Evolutionary conservation across 2,888 invertebrate species (phyloP).

Genomic region (Eurytoma adleriae): DNA sequence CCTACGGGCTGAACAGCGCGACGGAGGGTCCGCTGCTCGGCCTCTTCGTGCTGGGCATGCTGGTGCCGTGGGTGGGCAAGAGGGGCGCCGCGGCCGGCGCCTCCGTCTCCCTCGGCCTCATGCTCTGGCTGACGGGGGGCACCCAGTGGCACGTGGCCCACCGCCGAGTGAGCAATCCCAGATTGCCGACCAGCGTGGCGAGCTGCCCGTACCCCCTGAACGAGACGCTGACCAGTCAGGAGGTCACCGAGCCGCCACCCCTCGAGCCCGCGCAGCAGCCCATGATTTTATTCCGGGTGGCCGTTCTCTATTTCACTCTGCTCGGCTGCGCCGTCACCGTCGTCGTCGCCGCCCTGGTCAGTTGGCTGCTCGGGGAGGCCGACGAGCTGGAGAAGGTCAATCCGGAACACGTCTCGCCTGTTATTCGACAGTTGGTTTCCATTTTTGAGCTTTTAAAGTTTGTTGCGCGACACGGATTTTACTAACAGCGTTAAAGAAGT

Average conservation of each 20-base stretch:
- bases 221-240: slow-evolving; percentile 53
- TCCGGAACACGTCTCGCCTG: slow-evolving; percentile 80
- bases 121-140: slow-evolving; percentile 67
- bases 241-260: not conserved
- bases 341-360: slow-evolving; percentile 80
- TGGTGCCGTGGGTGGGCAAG: slow-evolving; percentile 79
- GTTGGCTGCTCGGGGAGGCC: slow-evolving; percentile 79
- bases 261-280: slow-evolving; percentile 65
- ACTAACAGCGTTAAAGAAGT: no score
- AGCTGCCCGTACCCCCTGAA: slow-evolving; percentile 63
- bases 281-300: slow-evolving; percentile 79
- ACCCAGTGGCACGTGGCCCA: slow-evolving; percentile 65
- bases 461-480: no score
- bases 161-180: slow-evolving; percentile 58
- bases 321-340: slow-evolving; percentile 79
- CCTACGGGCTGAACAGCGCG: slow-evolving; percentile 80
- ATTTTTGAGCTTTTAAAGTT: no score
- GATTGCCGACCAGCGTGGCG: slow-evolving; percentile 62
- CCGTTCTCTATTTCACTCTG: slow-evolving; percentile 83
- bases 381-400: slow-evolving; percentile 77
- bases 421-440: slow-evolving; percentile 75
- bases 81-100: slow-evolving; percentile 80
- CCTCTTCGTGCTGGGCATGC: slow-evolving; percentile 83
- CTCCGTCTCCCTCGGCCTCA: slow-evolving; percentile 62
- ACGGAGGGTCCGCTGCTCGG: slow-evolving; percentile 84